Conservation (phyloP, 2,888 invertebrate species). For the Cerastoderma edule region DNA sequence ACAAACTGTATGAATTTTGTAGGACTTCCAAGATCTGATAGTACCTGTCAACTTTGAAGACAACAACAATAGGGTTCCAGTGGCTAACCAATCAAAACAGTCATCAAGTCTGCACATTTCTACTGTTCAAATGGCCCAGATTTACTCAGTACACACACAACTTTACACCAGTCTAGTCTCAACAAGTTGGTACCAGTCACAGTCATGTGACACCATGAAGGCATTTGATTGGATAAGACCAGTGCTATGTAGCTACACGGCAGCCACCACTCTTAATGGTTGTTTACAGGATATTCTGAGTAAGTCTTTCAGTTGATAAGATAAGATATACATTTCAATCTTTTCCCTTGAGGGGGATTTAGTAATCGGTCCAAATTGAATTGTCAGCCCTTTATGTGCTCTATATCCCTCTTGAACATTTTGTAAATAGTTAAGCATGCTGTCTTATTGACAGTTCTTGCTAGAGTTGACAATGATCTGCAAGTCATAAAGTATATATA, state of each 20-base stretch:
- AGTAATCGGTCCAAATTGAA: no score
- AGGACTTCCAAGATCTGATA: constrained; percentile 80
- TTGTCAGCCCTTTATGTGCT: no score
- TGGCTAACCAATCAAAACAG: constrained; percentile 21
- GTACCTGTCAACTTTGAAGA: constrained; percentile 73
- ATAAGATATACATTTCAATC: no score
- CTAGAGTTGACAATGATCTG: no score
- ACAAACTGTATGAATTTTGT: constrained; percentile 10
- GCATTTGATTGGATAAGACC: constrained; percentile 67
- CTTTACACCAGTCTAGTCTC: constrained; percentile 69
- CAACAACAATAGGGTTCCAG: not conserved
- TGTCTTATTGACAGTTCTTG: no score
- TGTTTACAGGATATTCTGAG: constrained; percentile 54
- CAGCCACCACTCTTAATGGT: constrained; percentile 67
- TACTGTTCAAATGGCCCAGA: constrained; percentile 69
- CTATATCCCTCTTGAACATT: no score
- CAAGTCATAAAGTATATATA: no score
- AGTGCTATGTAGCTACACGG: constrained; percentile 68
- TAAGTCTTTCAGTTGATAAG: no score
- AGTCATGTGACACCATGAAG: constrained; percentile 27
- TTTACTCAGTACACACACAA: constrained; percentile 66
- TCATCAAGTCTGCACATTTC: constrained; percentile 66
- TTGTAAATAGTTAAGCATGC: no score
- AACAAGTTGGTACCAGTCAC: constrained; percentile 67
- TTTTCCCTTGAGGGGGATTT: no score